Base-by-base conservation (phyloP, 92 coral and sea anemone genomes). In the Palythoa grandis region DNA sequence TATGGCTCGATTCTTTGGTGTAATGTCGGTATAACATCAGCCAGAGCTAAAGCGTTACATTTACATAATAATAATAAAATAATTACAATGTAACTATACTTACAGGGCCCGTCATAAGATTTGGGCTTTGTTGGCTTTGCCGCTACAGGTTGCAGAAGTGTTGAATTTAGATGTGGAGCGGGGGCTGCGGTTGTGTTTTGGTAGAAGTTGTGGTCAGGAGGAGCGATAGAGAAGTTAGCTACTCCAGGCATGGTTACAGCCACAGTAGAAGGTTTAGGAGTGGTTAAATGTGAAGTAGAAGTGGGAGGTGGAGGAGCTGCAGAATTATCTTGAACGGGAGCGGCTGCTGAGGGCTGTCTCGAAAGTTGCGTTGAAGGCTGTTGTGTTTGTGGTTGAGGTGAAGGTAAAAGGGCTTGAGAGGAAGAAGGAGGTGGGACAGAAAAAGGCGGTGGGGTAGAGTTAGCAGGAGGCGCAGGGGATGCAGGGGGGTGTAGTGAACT, bases 91-190 rank as follows among this genome's bases (percentile, higher is more conserved):
- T 15, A 60, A 11, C 47, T 11, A 47, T 66, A 80, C 85, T 80
- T 22, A 80, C 85, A 80, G 6, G 85, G 74, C 38, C 74, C 85
- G 58, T 66, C 85, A 22, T 23, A 80, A n/a, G 74, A 47, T 43
- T 80, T 80, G 23, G 74, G 85, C n/a, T 16, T 60, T 20, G 85
- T 80, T 15, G 75, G 85, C 56, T 63, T 7, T 56, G 10, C 73
- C 43, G 10, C 57, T 17, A 12, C 25, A 22, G 84, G 58, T 25
- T 65, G 60, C 40, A 48, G 14, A 43, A 24, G 40, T 53, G 63
- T 70, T 48, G 85, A 19, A 7, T 19, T 38, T 4, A 24, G 57
- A 47, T 57, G 4, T 2, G 74, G 37, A 48, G 74, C 60, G 58
- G 74, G 74, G 10, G 25, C 61, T 5, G 72, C 29, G 37, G 72